These are phyloP conservation scores for Nephrotoma appendiculata DNA, from an alignment of 2,888 invertebrate genomes.

Conservation along the genomic window DNA sequence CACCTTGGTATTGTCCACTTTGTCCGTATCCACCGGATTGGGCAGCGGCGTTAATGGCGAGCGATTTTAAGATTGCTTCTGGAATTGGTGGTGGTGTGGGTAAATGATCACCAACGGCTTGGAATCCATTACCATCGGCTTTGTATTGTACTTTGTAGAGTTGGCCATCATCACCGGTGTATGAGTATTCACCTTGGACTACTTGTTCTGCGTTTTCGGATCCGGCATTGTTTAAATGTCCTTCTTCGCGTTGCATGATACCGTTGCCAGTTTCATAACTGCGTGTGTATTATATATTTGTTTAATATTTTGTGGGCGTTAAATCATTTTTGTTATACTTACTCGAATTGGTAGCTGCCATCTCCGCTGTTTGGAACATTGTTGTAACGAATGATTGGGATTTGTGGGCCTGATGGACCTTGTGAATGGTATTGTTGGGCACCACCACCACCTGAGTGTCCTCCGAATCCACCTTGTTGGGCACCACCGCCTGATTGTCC, in stretches of 20 bases:
- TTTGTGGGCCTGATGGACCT: constrained; percentile 30
- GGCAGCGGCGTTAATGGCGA: constrained; percentile 13
- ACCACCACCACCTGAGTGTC: neutral
- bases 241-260: constrained; percentile 40
- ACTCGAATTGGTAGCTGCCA: constrained; percentile 50
- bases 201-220: constrained; percentile 43
- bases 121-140: constrained; percentile 64
- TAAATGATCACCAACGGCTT: constrained; percentile 59
- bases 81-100: constrained; percentile 65
- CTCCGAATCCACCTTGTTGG: constrained; percentile 8
- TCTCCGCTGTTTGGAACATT: constrained; percentile 43
- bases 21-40: neutral
- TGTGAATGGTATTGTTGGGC: constrained; percentile 16
- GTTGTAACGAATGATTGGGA: constrained; percentile 44
- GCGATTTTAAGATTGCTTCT: constrained; percentile 20
- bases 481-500: constrained; percentile 5
- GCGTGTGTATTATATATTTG: constrained; percentile 12
- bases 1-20: neutral
- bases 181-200: constrained; percentile 47
- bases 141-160: constrained; percentile 49
- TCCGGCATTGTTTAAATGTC: constrained; percentile 40
- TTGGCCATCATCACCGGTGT: constrained; percentile 45
- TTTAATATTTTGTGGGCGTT: constrained; percentile 8
- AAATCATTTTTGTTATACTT: constrained; percentile 15
- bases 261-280: constrained; percentile 51